Evolutionary conservation across 2,797 vertebrate genomes (phyloP), one percentile per base, ranked within the genome.

Genomic region (Gorsachius magnificus): DNA sequence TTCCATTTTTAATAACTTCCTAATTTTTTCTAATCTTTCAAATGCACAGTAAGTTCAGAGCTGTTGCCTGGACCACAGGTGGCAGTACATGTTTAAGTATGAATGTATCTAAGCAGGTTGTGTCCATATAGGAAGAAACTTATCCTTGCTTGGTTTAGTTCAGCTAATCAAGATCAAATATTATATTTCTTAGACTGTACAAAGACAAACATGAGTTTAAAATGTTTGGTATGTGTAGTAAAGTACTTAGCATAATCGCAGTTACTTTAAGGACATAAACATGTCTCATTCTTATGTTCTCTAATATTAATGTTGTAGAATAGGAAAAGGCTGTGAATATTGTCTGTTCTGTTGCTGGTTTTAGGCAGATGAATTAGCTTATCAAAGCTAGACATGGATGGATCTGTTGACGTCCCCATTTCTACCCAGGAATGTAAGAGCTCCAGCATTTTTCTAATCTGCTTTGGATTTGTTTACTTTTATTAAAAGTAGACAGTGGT

Each of bases 21-120:
- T 28, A 11, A 8, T n/a, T 26, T 7, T 38, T 84, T 77, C 26
- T 25, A 29, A 18, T 51, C 14, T 24, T 81, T 77, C 35, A 60
- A 70, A 78, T 12, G 15, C 54, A 35, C 10, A 48, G 20, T 28
- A 24, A 41, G n/a, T 29, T 96, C 76, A 53, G 69, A 78, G 66
- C 50, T 72, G 63, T 66, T 93, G 58, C 77, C 68, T 92, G 70
- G 66, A 91, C 91, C 87, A 93, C 89, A 96, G 92, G 79, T 93
- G 89, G 91, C 89, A 93, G 84, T 91, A 58, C 75, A 13, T 71
- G 68, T 95, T 92, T 96, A 89, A 70, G 57, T 91, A 80, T 91
- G 50, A 86, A 69, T 31, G 25, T 29, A 65, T 53, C 18, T 78
- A 41, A 85, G 38, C 48, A 74, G 28, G 66, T 81, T 56, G 3